phyloP scores from a whole-genome alignment of 2,113 vertebrate species.

The Gallinago jamesoni region DNA sequence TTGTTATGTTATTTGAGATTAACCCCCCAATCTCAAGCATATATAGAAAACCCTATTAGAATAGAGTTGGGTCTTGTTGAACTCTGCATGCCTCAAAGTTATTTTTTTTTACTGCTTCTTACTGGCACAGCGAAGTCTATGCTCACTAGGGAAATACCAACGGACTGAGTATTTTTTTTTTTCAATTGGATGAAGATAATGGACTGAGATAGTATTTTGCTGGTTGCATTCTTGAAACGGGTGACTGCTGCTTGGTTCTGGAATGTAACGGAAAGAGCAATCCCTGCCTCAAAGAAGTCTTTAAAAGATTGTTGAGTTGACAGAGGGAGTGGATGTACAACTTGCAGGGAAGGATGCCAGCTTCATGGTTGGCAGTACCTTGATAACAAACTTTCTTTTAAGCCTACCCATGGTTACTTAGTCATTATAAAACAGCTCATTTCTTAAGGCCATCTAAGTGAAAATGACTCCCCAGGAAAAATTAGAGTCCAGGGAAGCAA shows the following conservation, averaged over 20 bases:
- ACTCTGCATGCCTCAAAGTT: background rate
- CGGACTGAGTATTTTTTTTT: background rate
- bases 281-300: background rate
- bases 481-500: background rate
- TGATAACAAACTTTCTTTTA: constrained; percentile 39
- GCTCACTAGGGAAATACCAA: background rate
- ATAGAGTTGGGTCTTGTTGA: background rate
- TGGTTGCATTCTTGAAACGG: constrained; percentile 24
- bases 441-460: background rate
- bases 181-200: constrained; percentile 19
- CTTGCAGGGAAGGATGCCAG: constrained; percentile 47
- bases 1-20: background rate
- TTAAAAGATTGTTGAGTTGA: constrained; percentile 37
- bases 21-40: background rate
- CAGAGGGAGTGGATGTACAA: constrained; percentile 25
- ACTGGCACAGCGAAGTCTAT: background rate
- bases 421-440: background rate
- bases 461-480: background rate
- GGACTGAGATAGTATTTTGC: constrained; percentile 16
- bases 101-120: background rate
- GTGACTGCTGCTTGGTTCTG: constrained; percentile 37
- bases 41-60: background rate
- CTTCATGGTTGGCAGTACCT: constrained; percentile 43
- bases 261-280: constrained; percentile 26
- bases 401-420: background rate